These are phyloP conservation scores for Protosalanx chinensis DNA, from an alignment of 2,797 vertebrate genomes.

Conservation along the genomic window DNA sequence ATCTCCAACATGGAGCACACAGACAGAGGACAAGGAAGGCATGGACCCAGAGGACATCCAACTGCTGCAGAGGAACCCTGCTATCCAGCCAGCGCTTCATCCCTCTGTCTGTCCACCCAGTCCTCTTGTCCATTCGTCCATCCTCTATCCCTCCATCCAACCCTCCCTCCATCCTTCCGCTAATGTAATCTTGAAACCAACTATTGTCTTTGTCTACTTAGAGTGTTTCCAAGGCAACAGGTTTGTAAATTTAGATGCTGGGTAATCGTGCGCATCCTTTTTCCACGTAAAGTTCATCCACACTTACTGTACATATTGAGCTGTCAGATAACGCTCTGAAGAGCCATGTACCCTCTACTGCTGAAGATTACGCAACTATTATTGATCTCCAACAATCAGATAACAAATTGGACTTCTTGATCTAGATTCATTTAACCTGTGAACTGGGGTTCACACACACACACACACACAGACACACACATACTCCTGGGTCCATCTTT, in stretches of 20 bases:
- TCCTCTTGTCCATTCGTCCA: not conserved
- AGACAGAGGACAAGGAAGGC: no score
- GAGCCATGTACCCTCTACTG: not conserved
- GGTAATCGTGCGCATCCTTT: not conserved
- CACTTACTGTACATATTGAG: no score
- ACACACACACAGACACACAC: no score
- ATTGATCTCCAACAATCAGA: not conserved
- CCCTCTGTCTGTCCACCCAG: no score
- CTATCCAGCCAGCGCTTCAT: no score
- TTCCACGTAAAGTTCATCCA: no score
- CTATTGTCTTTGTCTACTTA: not conserved
- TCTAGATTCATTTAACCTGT: not conserved
- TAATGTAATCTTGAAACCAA: not conserved
- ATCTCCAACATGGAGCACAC: no score
- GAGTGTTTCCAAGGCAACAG: conserved; percentile 2
- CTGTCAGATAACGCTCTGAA: no score
- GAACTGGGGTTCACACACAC: no score
- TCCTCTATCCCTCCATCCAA: not conserved
- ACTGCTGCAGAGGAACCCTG: not conserved
- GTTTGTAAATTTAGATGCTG: conserved; percentile 6
- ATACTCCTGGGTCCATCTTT: no score
- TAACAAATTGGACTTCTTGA: not conserved
- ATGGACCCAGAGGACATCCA: no score
- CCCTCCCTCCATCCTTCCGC: not conserved
- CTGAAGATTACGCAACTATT: no score